These are phyloP conservation scores for Egretta garzetta DNA, from an alignment of 2,113 vertebrate genomes.

Conservation along the genomic window DNA sequence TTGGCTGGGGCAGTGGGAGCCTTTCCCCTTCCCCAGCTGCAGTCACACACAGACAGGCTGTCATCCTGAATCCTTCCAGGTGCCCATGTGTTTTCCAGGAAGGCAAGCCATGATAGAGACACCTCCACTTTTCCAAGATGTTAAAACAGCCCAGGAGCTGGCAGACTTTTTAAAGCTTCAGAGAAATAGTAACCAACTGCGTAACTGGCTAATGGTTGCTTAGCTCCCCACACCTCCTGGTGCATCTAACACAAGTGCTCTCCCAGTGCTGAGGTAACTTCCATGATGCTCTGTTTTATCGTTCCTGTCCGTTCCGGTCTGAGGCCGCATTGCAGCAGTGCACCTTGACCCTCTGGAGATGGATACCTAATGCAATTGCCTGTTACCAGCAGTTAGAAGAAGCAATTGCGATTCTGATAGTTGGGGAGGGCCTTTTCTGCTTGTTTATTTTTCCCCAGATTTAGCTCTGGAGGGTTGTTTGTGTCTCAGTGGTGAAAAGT, in stretches of 20 bases:
- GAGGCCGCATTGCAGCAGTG: not conserved
- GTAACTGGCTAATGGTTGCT: not conserved
- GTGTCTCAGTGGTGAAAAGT: not conserved
- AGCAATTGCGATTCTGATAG: not conserved
- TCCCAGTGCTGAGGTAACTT: not conserved
- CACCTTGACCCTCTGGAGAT: accelerated
- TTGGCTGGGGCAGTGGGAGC: not conserved
- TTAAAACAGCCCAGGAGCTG: not conserved
- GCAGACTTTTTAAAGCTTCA: not conserved
- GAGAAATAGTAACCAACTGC: not conserved
- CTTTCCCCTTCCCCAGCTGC: not conserved
- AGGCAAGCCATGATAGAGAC: accelerated
- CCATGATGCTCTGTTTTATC: not conserved
- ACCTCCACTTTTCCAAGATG: not conserved
- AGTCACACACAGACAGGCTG: not conserved
- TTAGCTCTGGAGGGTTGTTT: not conserved
- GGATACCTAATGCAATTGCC: not conserved
- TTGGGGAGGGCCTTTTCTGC: not conserved
- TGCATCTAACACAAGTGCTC: not conserved
- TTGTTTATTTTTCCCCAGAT: not conserved
- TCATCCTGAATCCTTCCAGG: not conserved
- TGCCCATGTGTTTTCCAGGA: not conserved
- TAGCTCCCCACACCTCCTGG: not conserved
- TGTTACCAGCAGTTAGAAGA: not conserved
- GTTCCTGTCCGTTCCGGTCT: accelerated